Conservation (phyloP, 2,797 vertebrate species). For the Channallabes apus region DNA sequence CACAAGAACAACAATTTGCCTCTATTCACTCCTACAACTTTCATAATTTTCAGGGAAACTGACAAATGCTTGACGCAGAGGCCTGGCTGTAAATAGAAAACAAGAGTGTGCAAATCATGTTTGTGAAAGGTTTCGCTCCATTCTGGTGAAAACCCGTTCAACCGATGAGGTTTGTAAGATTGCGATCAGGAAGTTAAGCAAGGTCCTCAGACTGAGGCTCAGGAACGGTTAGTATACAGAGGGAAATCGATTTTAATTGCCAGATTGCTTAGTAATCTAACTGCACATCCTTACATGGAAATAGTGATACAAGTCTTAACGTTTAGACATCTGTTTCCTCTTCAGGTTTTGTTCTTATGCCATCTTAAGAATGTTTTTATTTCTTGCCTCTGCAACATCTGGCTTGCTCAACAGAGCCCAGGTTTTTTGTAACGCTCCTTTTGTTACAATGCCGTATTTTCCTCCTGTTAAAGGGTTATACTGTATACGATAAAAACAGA, state of each 20-base stretch:
- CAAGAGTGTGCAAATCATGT: slow-evolving; percentile 1
- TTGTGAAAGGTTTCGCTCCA: slow-evolving; percentile 27
- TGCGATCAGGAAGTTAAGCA: slow-evolving; percentile 48
- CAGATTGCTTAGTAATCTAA: slow-evolving; percentile 23
- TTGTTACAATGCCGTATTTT: neutral
- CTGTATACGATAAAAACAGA: too few species aligned
- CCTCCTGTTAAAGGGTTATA: neutral
- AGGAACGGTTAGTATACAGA: neutral
- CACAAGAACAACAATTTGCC: slow-evolving; percentile 22
- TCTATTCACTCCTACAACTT: slow-evolving; percentile 26
- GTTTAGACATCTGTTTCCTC: slow-evolving; percentile 13
- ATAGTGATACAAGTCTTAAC: slow-evolving; percentile 11
- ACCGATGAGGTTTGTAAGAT: slow-evolving; percentile 24
- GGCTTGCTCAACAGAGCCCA: neutral
- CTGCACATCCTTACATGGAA: slow-evolving; percentile 3
- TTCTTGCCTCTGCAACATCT: slow-evolving; percentile 17
- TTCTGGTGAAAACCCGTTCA: slow-evolving; percentile 33
- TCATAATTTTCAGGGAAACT: neutral
- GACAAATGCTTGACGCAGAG: neutral
- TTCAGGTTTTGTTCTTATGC: slow-evolving; percentile 10
- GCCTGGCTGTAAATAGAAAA: neutral
- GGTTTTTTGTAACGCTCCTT: neutral
- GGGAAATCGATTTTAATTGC: neutral
- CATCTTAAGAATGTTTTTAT: neutral
- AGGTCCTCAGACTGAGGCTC: slow-evolving; percentile 14